phyloP scores from a whole-genome alignment of 2,888 invertebrate species.

The Agrotis segetum region DNA sequence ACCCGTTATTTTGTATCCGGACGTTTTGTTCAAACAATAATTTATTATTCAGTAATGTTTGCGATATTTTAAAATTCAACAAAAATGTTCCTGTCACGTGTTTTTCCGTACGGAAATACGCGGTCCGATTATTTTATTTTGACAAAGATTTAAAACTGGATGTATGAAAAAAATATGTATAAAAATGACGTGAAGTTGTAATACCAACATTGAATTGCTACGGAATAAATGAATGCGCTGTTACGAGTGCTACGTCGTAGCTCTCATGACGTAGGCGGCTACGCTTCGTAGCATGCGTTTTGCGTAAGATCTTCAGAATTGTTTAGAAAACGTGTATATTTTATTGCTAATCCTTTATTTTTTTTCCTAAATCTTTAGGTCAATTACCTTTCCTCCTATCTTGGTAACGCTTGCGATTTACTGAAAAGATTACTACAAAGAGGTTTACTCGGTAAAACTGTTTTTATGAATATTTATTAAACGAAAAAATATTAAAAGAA shows the following conservation, averaged over 20 bases:
- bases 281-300: conserved; percentile 31
- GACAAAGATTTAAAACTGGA: conserved; percentile 27
- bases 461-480: conserved; percentile 45
- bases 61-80: conserved; percentile 41
- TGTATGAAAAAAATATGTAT: background rate
- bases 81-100: background rate
- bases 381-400: background rate
- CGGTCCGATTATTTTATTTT: conserved; percentile 24
- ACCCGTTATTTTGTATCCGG: conserved; percentile 31
- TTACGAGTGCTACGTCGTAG: conserved; percentile 47
- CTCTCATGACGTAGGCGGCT: conserved; percentile 4
- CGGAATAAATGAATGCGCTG: background rate
- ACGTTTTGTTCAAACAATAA: conserved; percentile 42
- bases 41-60: conserved; percentile 42
- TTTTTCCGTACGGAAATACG: conserved; percentile 21
- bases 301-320: background rate
- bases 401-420: background rate
- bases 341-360: background rate
- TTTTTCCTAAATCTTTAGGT: too few relatives aligned
- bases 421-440: conserved; percentile 1
- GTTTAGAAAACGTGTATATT: background rate
- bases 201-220: background rate
- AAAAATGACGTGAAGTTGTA: background rate
- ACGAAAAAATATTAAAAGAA: conserved; percentile 33
- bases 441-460: conserved; percentile 10